phyloP scores from a whole-genome alignment of 37 sponge, comb jelly and placozoan genomes.

The Tethya wilhelma region DNA sequence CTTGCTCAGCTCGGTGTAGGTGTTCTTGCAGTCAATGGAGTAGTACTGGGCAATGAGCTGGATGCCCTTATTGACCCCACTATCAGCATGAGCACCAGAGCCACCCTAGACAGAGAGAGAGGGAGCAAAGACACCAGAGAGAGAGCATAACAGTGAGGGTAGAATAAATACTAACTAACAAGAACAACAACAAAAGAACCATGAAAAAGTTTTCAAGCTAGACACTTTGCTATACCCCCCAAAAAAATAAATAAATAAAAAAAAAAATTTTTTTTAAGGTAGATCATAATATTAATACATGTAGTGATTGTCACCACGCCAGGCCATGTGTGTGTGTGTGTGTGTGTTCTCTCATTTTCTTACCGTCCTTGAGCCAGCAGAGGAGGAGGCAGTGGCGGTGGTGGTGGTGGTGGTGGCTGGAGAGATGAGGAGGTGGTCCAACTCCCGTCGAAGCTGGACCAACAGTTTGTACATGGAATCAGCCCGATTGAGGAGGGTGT shows the following conservation, averaged over 20 bases:
- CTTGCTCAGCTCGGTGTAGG: conserved; percentile 84
- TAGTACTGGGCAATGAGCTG: conserved; percentile 81
- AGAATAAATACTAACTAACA: no score
- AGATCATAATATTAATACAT: no score
- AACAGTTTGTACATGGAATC: conserved; percentile 79
- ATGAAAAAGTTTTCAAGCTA: no score
- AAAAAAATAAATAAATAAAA: no score
- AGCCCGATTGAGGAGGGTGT: conserved; percentile 78
- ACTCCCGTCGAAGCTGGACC: conserved; percentile 70
- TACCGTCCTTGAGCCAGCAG: no score
- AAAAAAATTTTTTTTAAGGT: no score
- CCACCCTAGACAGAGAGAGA: background rate
- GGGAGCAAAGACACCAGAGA: background rate
- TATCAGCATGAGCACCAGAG: background rate
- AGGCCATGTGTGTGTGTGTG: no score
- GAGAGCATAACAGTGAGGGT: background rate
- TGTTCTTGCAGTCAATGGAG: conserved; percentile 78
- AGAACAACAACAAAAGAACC: no score
- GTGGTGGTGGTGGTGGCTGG: conserved; percentile 41
- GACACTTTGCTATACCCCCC: no score
- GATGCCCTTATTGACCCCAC: conserved; percentile 76
- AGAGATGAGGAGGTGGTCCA: conserved; percentile 70
- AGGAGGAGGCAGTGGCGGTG: background rate
- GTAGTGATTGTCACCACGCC: no score
- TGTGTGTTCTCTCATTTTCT: no score